Base-by-base conservation (phyloP, 2,113 vertebrate genomes). In the Chloropsis hardwickii region DNA sequence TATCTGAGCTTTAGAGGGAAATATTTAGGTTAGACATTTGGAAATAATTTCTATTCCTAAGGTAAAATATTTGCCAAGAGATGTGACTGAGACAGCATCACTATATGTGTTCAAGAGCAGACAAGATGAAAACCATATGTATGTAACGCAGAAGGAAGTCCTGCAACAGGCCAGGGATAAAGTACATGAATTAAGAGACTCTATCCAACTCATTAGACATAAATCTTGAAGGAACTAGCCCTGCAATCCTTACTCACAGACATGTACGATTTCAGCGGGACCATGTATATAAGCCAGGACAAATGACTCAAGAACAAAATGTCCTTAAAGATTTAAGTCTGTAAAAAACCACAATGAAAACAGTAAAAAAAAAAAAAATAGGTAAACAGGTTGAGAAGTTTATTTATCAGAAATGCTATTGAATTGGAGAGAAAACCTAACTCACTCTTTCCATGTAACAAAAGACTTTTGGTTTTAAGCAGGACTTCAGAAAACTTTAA, bases 111-210 rank as follows among this genome's bases (percentile, higher is more conserved):
- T 90, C 92, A 88, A 70, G 53, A 92, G 76, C 1, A 94, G 88
- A 74, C 67, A 90, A 90, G 92, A 96, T 96, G 93, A 96, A 95
- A 96, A 96, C 90, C 93, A 95, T 86, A 96, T 97, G 95, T 93
- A 88, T 71, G 81, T 86, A 88, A 92, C 57, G 90, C 40, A 95
- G 88, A 93, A 94, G 90, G 72, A 96, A 94, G 92, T 95, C 80
- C 90, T 95, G n/a, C 72, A 97, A 86, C 69, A 91, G 40, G 80
- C 69, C 42, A 93, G 61, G 82, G 64, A 92, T 71, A 84, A 93
- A 94, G 82, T 92, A 69, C 78, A 94, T 78, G 85, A 92, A 96
- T 94, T 88, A 90, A 93, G 85, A 97, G 79, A 77, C 69, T 89
- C 76, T 53, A 78, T 90, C 93, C 93, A 96, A 86, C 71, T 66